These are phyloP conservation scores for Cirrhinus mrigala DNA, from an alignment of 2,797 vertebrate genomes.

Conservation along the genomic window DNA sequence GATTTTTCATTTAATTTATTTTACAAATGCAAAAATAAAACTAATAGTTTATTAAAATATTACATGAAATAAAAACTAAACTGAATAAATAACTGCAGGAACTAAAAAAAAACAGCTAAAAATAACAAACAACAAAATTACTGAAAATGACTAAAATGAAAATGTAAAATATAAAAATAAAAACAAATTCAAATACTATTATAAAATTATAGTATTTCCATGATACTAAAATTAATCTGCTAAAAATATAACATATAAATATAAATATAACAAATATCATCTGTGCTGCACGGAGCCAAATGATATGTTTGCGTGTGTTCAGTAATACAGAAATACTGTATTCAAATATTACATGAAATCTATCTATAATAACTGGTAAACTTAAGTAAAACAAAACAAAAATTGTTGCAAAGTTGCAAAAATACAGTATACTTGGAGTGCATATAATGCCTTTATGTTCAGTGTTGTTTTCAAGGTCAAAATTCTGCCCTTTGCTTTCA, in stretches of 20 bases:
- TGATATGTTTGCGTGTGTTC: background rate
- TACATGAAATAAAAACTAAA: too few relatives aligned
- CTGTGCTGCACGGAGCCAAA: background rate
- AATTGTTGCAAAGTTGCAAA: too few relatives aligned
- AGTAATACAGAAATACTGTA: background rate
- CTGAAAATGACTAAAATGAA: background rate
- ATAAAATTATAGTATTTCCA: background rate
- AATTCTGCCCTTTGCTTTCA: background rate
- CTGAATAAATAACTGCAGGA: too few relatives aligned
- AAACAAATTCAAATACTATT: rapidly evolving
- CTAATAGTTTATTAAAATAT: too few relatives aligned
- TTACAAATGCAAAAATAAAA: too few relatives aligned
- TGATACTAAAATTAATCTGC: background rate
- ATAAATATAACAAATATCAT: background rate
- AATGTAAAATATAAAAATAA: background rate
- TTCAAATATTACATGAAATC: background rate
- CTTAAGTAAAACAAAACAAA: background rate
- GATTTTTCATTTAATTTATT: too few relatives aligned
- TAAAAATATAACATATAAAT: too few relatives aligned
- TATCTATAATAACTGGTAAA: background rate
- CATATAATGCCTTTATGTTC: background rate
- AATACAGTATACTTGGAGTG: too few relatives aligned
- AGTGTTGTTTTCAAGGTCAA: background rate
- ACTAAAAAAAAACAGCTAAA: background rate
- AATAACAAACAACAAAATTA: background rate